These are phyloP conservation scores for Rhamnusium bicolor DNA, from an alignment of 2,888 invertebrate genomes.

Conservation along the genomic window DNA sequence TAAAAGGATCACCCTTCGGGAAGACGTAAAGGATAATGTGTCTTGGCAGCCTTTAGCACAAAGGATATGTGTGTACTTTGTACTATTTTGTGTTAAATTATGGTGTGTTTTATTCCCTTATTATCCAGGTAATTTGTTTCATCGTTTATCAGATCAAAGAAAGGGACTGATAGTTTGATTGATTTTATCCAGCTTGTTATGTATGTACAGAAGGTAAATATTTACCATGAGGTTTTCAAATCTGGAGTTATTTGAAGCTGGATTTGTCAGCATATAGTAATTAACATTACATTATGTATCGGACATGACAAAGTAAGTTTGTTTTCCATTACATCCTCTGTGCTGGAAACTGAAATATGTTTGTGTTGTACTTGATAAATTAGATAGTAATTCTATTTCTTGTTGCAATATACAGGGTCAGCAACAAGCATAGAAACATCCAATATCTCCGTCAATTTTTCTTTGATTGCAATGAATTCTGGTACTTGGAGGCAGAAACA, in stretches of 20 bases:
- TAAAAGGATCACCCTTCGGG: background rate
- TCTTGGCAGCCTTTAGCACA: conserved; percentile 1
- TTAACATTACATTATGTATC: background rate
- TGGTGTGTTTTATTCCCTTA: conserved; percentile 11
- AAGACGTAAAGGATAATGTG: conserved; percentile 11
- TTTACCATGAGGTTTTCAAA: background rate
- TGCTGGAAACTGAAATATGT: too few relatives aligned
- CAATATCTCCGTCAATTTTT: too few relatives aligned
- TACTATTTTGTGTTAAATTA: background rate
- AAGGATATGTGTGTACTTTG: background rate
- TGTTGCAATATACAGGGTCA: too few relatives aligned
- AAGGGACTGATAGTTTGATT: background rate
- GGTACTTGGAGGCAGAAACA: too few relatives aligned
- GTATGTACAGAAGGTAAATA: background rate
- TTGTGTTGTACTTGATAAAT: too few relatives aligned
- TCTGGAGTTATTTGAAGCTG: background rate
- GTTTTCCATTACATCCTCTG: too few relatives aligned
- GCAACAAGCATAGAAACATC: too few relatives aligned
- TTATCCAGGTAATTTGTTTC: background rate
- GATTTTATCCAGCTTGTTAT: background rate
- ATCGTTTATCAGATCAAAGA: background rate
- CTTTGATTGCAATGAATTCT: too few relatives aligned
- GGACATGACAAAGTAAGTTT: background rate
- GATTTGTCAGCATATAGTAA: background rate
- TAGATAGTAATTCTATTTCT: too few relatives aligned